A percentile compares a stretch with the other conserved stretches of the same genome.
These are phyloP conservation scores for Gryon sp. DNA, from an alignment of 1,140 invertebrate species.

Conservation along the genomic window DNA sequence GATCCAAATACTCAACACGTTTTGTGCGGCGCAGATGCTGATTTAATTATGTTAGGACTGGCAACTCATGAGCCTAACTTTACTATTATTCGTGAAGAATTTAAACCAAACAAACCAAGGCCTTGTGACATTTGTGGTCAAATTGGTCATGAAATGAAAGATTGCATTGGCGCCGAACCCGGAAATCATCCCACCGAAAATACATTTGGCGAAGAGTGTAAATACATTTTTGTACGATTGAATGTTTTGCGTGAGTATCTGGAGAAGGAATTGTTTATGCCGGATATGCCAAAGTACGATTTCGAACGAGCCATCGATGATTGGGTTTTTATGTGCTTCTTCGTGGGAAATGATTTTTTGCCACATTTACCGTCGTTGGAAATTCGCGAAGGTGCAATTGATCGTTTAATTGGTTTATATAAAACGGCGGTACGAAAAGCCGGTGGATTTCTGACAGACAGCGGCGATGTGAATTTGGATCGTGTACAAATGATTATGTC, in stretches of 20 bases:
- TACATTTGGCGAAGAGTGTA: constrained; percentile 85
- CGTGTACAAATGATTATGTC: constrained; percentile 96
- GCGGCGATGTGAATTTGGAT: constrained; percentile 94
- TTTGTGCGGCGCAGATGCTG: constrained; percentile 98
- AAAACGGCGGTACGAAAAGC: constrained; percentile 97
- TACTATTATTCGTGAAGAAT: constrained; percentile 98
- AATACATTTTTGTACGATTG: constrained; percentile 94
- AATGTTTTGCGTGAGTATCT: constrained; percentile 97
- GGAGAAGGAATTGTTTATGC: constrained; percentile 94
- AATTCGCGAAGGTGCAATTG: constrained; percentile 98
- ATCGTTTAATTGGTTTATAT: constrained; percentile 95
- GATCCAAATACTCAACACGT: constrained; percentile 99
- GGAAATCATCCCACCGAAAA: constrained; percentile 80
- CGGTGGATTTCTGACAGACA: constrained; percentile 96
- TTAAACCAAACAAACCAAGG: constrained; percentile 97
- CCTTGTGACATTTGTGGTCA: constrained; percentile 99
- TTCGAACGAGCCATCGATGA: constrained; percentile 96
- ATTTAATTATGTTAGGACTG: constrained; percentile 98
- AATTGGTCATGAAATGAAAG: constrained; percentile 96
- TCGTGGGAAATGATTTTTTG: constrained; percentile 99
- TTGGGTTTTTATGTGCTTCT: constrained; percentile 99
- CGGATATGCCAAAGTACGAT: constrained; percentile 92
- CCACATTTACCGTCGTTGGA: constrained; percentile 99
- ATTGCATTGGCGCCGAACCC: constrained; percentile 88
- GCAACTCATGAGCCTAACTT: constrained; percentile 99